Base-by-base conservation (phyloP, 1,140 invertebrate genomes). In the Zaprionus gabonicus region DNA sequence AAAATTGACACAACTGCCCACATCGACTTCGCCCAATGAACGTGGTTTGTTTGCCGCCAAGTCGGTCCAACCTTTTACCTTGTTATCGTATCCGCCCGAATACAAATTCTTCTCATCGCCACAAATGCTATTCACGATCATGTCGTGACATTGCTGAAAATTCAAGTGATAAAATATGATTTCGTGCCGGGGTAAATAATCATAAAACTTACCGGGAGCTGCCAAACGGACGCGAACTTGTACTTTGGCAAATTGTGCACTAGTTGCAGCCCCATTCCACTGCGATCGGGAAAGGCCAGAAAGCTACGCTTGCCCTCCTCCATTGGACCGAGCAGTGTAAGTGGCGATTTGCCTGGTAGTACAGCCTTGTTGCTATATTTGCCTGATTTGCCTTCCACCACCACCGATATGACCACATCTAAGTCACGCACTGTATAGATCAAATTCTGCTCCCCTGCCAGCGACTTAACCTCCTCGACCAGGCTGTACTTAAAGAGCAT, bases 401-500 rank as follows among this genome's bases (percentile, higher is more conserved):
- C 60, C n/a, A 76, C 41, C 1, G 91, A 91, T 5, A 92, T 55
- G 13, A 92, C 90, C 34, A 91, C 81, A 60, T 93, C 92, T 65
- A 91, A 46, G 70, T 92, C 91, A 6, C 91, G 72, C 34, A 90
- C 91, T 4, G 92, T 92, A 34, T 92, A 93, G 12, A 93, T 81
- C 4, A 85, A 63, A 28, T 80, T 72, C 51, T 81, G 36, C 49
- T 93, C 91, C 7, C 86, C 92, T 4, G 85, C 91, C 25, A 93
- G 51, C 0, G 88, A 91, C 28, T 92, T 92, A 0, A 93, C 92
- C 36, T 93, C 91, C 66, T 93, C 92, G 9, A 93, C 91, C 28
- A 93, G 34, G 71, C 86, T 93, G 67, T 91, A 93, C 68, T 92
- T 93, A 15, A 92, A 92, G 28, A 87, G 66, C 78, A 93, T 92